Percentiles rank a stretch among this genome's conserved stretches.
phyloP scores from a whole-genome alignment of 2,888 invertebrate species.

The Ectemnius lituratus region DNA sequence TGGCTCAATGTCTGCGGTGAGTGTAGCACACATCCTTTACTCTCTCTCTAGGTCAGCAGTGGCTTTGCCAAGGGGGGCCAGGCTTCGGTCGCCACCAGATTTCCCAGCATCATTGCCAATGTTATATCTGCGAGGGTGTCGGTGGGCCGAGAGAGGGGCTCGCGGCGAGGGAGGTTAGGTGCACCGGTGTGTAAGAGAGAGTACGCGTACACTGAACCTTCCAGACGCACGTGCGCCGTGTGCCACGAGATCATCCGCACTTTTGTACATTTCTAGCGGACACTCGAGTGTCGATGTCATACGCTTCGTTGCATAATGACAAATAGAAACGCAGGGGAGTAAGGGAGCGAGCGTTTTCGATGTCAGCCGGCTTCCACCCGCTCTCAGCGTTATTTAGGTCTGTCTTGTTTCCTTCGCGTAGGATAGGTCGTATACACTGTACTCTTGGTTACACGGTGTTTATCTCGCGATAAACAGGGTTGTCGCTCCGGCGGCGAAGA shows the following conservation, averaged over 20 bases:
- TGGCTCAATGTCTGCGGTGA: conserved; percentile 82
- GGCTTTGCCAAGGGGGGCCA: conserved; percentile 2
- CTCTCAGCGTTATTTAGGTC: conserved; percentile 6
- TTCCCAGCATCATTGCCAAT: neutral
- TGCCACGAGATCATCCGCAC: conserved; percentile 26
- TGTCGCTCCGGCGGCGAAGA: conserved; percentile 22
- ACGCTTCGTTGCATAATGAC: conserved; percentile 48
- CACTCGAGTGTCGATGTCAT: conserved; percentile 23
- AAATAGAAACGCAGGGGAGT: conserved; percentile 18
- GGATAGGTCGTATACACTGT: conserved; percentile 19
- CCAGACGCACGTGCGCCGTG: conserved; percentile 44
- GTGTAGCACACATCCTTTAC: conserved; percentile 54
- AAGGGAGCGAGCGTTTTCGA: conserved; percentile 10
- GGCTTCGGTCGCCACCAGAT: neutral
- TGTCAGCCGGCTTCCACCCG: conserved; percentile 1
- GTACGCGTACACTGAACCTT: conserved; percentile 43
- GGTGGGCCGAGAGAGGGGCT: neutral
- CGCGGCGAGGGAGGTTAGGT: conserved; percentile 30
- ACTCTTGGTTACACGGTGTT: conserved; percentile 25
- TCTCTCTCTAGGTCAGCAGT: neutral
- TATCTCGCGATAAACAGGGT: conserved; percentile 44
- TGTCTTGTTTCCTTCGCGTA: neutral
- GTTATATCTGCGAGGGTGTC: neutral
- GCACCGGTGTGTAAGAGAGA: conserved; percentile 27
- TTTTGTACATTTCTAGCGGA: conserved; percentile 44